A percentile compares a stretch with the other conserved stretches of the same genome.
Conservation (phyloP, 2,888 invertebrate genomes). For the Ennomos erosarius region DNA sequence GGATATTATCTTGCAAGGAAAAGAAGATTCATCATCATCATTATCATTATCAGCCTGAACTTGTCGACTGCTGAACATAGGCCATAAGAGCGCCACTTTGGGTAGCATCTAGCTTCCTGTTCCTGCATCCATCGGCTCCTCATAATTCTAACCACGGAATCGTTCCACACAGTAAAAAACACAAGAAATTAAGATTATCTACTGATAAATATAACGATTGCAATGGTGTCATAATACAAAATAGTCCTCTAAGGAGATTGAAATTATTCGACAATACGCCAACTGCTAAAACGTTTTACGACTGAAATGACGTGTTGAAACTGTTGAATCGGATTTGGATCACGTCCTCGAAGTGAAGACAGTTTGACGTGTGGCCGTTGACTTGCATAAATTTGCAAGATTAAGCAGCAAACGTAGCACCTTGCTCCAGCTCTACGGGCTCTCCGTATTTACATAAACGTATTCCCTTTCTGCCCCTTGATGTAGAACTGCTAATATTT, state of each 20-base stretch:
- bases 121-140: too few relatives aligned
- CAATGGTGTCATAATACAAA: conserved; percentile 34
- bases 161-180: too few relatives aligned
- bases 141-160: too few relatives aligned
- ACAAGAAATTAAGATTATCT: too few relatives aligned
- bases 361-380: conserved; percentile 80
- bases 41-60: too few relatives aligned
- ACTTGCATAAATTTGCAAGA: conserved; percentile 84
- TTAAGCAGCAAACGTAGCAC: conserved; percentile 66
- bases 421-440: conserved; percentile 50
- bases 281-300: conserved; percentile 80
- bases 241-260: conserved; percentile 37
- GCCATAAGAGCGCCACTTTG: too few relatives aligned
- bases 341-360: conserved; percentile 76
- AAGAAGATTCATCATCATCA: too few relatives aligned
- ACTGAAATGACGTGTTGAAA: conserved; percentile 75
- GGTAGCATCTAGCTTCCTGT: too few relatives aligned
- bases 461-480: conserved; percentile 59
- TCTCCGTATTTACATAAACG: conserved; percentile 74
- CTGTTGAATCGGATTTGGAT: conserved; percentile 80
- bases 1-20: too few relatives aligned
- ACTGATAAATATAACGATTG: conserved; percentile 3
- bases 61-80: too few relatives aligned
- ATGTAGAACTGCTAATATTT: conserved; percentile 48
- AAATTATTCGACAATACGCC: conserved; percentile 79